A percentile compares a stretch with the other conserved stretches of the same genome.
These are phyloP conservation scores for Sebastes trivittatus DNA, from an alignment of 2,797 vertebrate genomes.

Conservation along the genomic window DNA sequence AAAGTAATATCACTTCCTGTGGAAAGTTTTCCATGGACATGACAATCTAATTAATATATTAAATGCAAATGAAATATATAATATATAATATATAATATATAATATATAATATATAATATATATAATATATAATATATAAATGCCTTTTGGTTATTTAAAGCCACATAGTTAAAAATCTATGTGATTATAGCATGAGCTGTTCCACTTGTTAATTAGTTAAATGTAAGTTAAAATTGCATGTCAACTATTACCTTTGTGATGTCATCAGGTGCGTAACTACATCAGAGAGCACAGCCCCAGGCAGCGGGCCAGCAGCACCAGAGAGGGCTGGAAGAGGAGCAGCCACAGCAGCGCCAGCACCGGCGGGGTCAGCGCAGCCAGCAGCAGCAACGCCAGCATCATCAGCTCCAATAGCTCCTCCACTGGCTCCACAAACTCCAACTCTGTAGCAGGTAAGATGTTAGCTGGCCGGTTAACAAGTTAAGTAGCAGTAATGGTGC, in stretches of 20 bases:
- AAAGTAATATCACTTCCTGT: not conserved
- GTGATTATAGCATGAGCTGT: too few relatives aligned
- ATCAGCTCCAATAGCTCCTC: slow-evolving; percentile 95
- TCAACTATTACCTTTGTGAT: not conserved
- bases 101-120: too few relatives aligned
- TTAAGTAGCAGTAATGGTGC: not conserved
- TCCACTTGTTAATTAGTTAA: not conserved
- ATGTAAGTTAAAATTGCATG: not conserved
- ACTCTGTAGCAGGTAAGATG: slow-evolving; percentile 74
- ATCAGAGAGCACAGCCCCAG: slow-evolving; percentile 95
- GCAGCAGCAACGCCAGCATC: slow-evolving; percentile 97
- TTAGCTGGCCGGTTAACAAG: not conserved
- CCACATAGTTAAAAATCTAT: not conserved
- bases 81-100: not conserved
- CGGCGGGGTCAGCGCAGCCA: slow-evolving; percentile 90
- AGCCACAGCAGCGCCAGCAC: slow-evolving; percentile 92
- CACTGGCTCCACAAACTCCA: slow-evolving; percentile 88
- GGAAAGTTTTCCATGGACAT: not conserved
- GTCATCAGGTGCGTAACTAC: slow-evolving; percentile 92
- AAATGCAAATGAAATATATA: not conserved
- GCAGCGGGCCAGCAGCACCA: slow-evolving; percentile 84
- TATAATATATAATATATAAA: not conserved
- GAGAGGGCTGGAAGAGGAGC: slow-evolving; percentile 95
- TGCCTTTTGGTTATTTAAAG: not conserved
- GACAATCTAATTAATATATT: not conserved